A percentile compares a stretch with the other conserved stretches of the same genome.
Evolutionary conservation across 2,888 invertebrate species (phyloP).

Genomic region (Cephalotes varians): DNA sequence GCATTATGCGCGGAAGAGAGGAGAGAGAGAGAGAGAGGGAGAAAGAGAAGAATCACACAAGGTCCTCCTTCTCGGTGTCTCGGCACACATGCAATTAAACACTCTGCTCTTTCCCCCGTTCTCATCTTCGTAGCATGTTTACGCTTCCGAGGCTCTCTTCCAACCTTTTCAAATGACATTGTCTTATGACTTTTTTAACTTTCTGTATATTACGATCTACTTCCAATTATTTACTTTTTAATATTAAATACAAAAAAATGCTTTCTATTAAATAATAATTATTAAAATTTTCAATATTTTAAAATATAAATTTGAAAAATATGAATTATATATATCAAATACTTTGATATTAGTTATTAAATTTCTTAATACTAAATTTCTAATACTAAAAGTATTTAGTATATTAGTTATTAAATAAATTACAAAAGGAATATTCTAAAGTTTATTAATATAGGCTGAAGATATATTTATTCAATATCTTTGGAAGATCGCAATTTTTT

Average conservation of each 20-base stretch:
- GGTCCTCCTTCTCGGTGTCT: conserved; percentile 65
- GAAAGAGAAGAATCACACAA: conserved; percentile 54
- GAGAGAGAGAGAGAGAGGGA: conserved; percentile 35
- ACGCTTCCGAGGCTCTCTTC: conserved; percentile 28
- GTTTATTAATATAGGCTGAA: neutral
- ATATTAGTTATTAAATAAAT: neutral
- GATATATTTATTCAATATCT: neutral
- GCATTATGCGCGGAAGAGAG: conserved; percentile 72
- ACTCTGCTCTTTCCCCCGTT: conserved; percentile 53
- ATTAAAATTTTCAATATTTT: neutral
- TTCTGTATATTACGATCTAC: neutral
- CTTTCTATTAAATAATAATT: neutral
- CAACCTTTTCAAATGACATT: conserved; percentile 3
- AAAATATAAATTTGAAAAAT: neutral
- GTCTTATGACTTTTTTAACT: neutral
- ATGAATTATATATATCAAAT: neutral
- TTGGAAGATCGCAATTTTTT: neutral
- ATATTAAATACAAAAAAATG: neutral
- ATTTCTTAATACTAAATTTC: neutral
- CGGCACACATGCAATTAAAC: conserved; percentile 69
- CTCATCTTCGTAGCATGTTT: conserved; percentile 14
- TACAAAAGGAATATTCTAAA: neutral
- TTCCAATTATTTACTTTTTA: neutral
- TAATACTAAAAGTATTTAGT: neutral
- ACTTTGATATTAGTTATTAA: neutral